A percentile compares a stretch with the other conserved stretches of the same genome.
These are phyloP conservation scores for Lasiommata megera DNA, from an alignment of 2,888 invertebrate species.

Conservation along the genomic window DNA sequence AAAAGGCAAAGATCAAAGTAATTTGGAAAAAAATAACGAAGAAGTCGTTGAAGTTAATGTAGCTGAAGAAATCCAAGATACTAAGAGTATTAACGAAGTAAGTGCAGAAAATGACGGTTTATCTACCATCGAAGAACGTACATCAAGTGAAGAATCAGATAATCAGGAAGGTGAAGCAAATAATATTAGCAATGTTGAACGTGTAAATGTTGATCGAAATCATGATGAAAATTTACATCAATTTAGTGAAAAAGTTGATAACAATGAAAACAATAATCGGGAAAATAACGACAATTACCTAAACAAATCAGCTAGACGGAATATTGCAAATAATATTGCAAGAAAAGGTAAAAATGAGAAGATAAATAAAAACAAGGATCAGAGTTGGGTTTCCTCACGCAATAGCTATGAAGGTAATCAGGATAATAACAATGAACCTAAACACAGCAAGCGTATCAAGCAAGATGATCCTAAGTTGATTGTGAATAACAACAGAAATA, in stretches of 20 bases:
- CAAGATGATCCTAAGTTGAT: background rate
- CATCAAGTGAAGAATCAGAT: conserved; percentile 3
- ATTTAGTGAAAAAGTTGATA: background rate
- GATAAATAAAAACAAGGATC: background rate
- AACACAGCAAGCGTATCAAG: background rate
- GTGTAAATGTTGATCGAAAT: background rate
- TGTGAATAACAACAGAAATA: background rate
- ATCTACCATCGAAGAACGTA: conserved; percentile 4
- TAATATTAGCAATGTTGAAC: conserved; percentile 4
- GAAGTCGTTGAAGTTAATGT: background rate
- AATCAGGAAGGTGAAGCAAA: background rate
- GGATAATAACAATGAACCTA: background rate
- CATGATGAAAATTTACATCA: background rate
- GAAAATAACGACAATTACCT: background rate
- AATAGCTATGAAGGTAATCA: background rate
- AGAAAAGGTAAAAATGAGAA: background rate
- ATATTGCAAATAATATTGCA: background rate
- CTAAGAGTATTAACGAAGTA: background rate
- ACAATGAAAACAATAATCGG: background rate
- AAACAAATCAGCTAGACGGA: background rate
- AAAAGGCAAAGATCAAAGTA: conserved; percentile 1
- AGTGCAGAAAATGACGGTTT: background rate
- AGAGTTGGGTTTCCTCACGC: background rate
- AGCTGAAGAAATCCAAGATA: background rate
- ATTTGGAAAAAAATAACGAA: conserved; percentile 2